Evolutionary conservation across 2,113 vertebrate species (phyloP).

Genomic region (Stigmatopora nigra): DNA sequence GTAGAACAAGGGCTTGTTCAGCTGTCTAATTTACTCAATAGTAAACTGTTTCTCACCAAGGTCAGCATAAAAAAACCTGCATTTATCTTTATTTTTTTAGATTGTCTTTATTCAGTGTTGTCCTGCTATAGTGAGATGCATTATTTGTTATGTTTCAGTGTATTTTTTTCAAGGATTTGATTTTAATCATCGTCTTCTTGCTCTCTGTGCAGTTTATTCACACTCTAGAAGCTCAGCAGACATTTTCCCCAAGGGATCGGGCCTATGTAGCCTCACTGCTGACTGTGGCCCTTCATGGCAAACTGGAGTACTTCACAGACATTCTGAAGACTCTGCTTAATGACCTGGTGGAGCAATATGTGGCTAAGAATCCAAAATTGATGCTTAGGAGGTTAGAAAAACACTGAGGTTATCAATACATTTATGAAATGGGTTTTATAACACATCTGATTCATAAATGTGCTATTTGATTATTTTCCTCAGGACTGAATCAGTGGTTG

Average conservation of each 20-base stretch:
- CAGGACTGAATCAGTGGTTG: conserved; percentile 94
- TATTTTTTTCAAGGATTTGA: background rate
- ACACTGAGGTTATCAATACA: background rate
- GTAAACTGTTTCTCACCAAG: conserved; percentile 97
- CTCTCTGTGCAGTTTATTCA: conserved; percentile 79
- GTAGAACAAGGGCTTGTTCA: conserved; percentile 92
- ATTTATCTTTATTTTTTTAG: background rate
- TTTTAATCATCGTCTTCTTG: background rate
- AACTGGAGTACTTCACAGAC: conserved; percentile 95
- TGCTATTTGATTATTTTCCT: conserved; percentile 8
- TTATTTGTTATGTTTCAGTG: background rate
- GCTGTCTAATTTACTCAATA: conserved; percentile 94
- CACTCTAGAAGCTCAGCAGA: conserved; percentile 90
- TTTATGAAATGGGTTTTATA: background rate
- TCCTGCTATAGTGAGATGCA: background rate
- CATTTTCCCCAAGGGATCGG: conserved; percentile 87
- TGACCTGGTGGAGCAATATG: conserved; percentile 90
- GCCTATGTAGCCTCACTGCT: conserved; percentile 91
- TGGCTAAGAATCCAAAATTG: conserved; percentile 94
- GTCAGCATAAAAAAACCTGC: conserved; percentile 47
- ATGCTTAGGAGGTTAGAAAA: conserved; percentile 87
- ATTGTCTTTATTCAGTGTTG: background rate
- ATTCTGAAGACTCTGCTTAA: conserved; percentile 91
- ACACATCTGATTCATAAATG: too few relatives aligned
- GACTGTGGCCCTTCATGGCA: conserved; percentile 88